Conservation (phyloP, 1,140 invertebrate genomes). For the Trichonephila clavipes region DNA sequence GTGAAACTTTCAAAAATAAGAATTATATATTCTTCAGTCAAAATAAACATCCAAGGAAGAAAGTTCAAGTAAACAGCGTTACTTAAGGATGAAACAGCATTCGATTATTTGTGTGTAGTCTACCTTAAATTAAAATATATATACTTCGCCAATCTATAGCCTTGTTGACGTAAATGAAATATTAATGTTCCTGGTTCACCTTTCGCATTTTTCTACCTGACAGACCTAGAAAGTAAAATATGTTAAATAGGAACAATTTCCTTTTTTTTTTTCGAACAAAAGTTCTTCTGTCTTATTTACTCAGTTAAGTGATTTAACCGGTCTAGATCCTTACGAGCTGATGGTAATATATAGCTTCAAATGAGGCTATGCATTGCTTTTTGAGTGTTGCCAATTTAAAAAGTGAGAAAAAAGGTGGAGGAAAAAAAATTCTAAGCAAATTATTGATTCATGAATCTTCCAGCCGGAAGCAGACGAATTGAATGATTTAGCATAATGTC, state of each 20-base stretch:
- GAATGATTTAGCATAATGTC: background rate
- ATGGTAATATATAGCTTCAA: background rate
- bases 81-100: background rate
- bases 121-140: background rate
- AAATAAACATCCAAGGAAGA: background rate
- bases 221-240: conserved; percentile 7
- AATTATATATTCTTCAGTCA: background rate
- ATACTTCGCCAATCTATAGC: background rate
- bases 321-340: background rate
- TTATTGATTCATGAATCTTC: conserved; percentile 24
- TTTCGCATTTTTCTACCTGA: background rate
- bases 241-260: conserved; percentile 27
- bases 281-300: conserved; percentile 5
- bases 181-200: conserved; percentile 16
- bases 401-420: background rate
- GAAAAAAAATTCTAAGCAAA: background rate
- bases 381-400: background rate
- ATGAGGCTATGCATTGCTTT: conserved; percentile 31
- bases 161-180: background rate
- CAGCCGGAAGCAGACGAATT: conserved; percentile 6
- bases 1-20: background rate
- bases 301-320: conserved; percentile 17
- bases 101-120: background rate
- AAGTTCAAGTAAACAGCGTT: background rate
- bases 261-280: conserved; percentile 12